Conservation (phyloP, 2,888 invertebrate genomes). For the Macrophya alboannulata region DNA sequence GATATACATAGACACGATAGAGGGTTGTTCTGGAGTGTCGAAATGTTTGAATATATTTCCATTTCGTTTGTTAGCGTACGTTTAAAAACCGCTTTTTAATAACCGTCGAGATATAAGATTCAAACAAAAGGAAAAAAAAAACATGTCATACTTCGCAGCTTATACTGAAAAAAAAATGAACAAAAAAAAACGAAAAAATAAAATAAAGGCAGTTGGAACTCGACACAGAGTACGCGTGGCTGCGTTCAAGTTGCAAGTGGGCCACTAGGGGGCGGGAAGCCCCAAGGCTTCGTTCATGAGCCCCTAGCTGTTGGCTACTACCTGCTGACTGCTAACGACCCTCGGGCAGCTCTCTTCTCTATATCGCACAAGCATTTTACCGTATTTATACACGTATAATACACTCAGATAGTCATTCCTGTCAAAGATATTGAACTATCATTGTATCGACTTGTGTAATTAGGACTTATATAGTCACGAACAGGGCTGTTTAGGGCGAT, state of each 20-base stretch:
- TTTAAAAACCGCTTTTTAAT: neutral
- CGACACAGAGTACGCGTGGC: slow-evolving; percentile 66
- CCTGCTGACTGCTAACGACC: slow-evolving; percentile 54
- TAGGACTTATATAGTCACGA: neutral
- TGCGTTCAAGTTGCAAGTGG: slow-evolving; percentile 72
- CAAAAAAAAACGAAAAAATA: neutral
- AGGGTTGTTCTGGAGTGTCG: neutral
- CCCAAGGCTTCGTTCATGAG: slow-evolving; percentile 70
- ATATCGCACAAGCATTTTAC: slow-evolving; percentile 1
- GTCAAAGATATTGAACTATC: slow-evolving; percentile 36
- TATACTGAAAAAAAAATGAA: neutral
- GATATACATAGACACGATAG: neutral
- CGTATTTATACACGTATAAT: neutral
- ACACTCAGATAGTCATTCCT: neutral
- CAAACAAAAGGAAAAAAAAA: neutral
- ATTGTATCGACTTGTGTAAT: slow-evolving; percentile 29
- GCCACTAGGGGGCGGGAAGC: slow-evolving; percentile 77
- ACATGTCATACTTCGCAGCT: neutral
- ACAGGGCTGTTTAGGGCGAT: neutral
- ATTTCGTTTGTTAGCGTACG: neutral
- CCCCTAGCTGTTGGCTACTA: slow-evolving; percentile 48
- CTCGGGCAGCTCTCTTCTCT: slow-evolving; percentile 34
- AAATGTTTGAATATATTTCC: neutral
- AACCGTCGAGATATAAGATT: slow-evolving; percentile 32
- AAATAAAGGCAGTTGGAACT: slow-evolving; percentile 18